Conservation (phyloP, 2,797 vertebrate genomes). For the Gymnodraco acuticeps region DNA sequence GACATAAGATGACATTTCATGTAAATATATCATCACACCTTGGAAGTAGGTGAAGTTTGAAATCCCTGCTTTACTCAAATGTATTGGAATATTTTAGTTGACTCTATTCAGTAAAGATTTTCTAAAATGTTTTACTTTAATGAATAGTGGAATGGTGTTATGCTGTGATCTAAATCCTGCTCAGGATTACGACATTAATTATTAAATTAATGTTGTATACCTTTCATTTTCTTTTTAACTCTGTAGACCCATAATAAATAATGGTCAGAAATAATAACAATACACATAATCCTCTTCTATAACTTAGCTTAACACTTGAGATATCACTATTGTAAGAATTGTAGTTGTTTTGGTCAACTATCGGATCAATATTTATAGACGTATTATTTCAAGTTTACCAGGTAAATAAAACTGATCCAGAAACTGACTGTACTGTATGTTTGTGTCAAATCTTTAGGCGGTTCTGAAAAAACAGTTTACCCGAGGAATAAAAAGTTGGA, state of each 20-base stretch:
- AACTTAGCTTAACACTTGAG: not conserved
- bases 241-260: not conserved
- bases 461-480: slow-evolving; percentile 40
- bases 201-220: too few species aligned
- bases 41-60: too few species aligned
- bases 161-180: not conserved
- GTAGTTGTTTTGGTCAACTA: not conserved
- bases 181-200: not conserved
- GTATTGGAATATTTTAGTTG: not conserved
- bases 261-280: not conserved
- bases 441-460: slow-evolving; percentile 50
- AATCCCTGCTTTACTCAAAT: not conserved
- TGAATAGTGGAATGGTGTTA: not conserved
- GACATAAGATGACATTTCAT: not conserved
- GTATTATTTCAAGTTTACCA: not conserved
- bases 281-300: not conserved
- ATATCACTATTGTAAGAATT: not conserved
- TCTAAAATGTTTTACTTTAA: not conserved
- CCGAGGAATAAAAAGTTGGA: slow-evolving; percentile 81
- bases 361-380: not conserved
- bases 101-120: not conserved
- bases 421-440: slow-evolving; percentile 2
- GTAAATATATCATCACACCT: not conserved
- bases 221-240: not conserved
- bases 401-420: not conserved